These are phyloP conservation scores for Phaonia tiefii DNA, from an alignment of 2,888 invertebrate genomes.

Conservation along the genomic window DNA sequence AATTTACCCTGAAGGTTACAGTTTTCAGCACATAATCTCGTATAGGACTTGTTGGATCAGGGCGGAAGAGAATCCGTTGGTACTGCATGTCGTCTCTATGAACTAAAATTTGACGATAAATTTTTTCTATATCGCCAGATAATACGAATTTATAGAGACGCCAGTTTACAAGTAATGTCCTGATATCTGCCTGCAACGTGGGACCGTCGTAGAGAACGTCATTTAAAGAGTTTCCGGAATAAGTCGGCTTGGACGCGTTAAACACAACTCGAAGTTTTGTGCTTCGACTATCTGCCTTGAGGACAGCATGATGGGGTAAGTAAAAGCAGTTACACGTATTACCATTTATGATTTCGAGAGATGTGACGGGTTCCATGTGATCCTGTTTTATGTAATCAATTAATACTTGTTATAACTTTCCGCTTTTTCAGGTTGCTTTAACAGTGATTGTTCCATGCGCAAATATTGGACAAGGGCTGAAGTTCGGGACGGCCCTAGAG, in stretches of 20 bases:
- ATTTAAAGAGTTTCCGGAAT: neutral
- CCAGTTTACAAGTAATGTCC: neutral
- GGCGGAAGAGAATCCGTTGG: conserved; percentile 26
- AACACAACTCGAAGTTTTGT: conserved; percentile 2
- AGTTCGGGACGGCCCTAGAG: neutral
- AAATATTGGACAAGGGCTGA: neutral
- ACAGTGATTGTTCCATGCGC: conserved; percentile 5
- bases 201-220: neutral
- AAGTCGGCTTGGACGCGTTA: neutral
- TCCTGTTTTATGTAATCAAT: neutral
- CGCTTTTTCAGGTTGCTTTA: neutral
- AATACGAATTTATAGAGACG: too few relatives aligned
- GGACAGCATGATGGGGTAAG: neutral
- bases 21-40: too few relatives aligned
- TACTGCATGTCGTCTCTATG: conserved; percentile 1
- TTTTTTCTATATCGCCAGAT: too few relatives aligned
- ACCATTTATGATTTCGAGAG: neutral
- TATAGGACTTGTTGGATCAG: too few relatives aligned
- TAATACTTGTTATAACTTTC: conserved; percentile 17
- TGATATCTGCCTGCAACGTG: neutral
- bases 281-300: neutral
- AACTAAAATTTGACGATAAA: conserved; percentile 8
- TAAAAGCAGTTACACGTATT: neutral
- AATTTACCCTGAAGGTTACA: conserved; percentile 64
- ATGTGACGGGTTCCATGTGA: neutral